phyloP scores from a whole-genome alignment of 2,888 invertebrate genomes.

The Vannuccia rotundouncinata region DNA sequence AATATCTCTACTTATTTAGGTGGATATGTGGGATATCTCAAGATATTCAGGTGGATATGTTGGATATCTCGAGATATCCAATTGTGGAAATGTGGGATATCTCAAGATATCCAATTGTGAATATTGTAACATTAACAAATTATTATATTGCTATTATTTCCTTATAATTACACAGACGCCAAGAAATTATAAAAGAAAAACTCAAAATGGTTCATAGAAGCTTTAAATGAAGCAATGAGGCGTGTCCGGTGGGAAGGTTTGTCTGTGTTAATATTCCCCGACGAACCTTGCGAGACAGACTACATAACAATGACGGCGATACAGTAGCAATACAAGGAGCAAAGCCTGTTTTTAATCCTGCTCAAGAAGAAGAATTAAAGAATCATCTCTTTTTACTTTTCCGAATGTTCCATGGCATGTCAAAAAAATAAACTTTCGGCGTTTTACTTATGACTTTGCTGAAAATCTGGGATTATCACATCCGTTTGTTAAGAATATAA shows the following conservation, averaged over 20 bases:
- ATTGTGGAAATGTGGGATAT: no score
- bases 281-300: slow-evolving; percentile 28
- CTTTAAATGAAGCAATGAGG: not conserved
- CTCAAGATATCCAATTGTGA: no score
- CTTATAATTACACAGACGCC: slow-evolving; percentile 9
- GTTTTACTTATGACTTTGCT: slow-evolving; percentile 33
- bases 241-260: not conserved
- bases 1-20: no score
- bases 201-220: slow-evolving; percentile 5
- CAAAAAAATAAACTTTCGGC: not conserved
- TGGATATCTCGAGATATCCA: no score
- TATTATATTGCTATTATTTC: not conserved
- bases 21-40: no score
- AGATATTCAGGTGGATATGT: no score
- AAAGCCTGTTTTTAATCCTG: not conserved
- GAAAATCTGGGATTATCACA: not conserved
- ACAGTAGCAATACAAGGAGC: not conserved
- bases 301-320: not conserved
- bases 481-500: slow-evolving; percentile 12
- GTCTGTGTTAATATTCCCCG: slow-evolving; percentile 18
- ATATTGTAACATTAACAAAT: not conserved
- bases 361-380: slow-evolving; percentile 25
- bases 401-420: slow-evolving; percentile 23
- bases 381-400: slow-evolving; percentile 19
- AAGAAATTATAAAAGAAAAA: slow-evolving; percentile 18